Conservation (phyloP, 53 echinoderm and acorn worm genomes). For the Mesocentrotus franciscanus region DNA sequence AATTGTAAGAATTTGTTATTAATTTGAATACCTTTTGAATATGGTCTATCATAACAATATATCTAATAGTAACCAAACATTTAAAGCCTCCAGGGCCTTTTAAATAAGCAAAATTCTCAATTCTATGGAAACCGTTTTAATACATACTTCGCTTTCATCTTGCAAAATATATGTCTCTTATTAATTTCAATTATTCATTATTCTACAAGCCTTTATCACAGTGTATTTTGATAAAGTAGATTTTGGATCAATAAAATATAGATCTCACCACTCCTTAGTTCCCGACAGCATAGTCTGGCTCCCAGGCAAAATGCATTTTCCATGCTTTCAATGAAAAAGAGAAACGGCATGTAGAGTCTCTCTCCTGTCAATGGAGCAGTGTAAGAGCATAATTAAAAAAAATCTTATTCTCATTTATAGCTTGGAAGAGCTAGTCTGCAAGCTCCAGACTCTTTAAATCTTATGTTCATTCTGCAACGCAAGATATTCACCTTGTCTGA, state of each 20-base stretch:
- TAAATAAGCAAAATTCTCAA: background rate
- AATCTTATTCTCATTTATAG: no score
- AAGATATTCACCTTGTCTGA: background rate
- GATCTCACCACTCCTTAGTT: background rate
- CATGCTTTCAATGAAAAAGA: background rate
- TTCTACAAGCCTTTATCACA: background rate
- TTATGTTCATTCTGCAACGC: background rate
- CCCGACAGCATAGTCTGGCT: background rate
- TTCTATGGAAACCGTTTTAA: background rate
- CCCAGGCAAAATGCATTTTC: background rate
- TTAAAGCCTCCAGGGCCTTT: no score
- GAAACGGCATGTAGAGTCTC: background rate
- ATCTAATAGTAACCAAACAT: no score
- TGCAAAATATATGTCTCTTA: background rate
- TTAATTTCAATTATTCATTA: background rate
- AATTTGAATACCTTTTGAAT: no score
- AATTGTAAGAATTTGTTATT: no score
- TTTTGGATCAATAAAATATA: slow-evolving; percentile 23
- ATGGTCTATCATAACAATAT: no score
- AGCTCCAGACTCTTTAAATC: no score
- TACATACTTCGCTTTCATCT: background rate
- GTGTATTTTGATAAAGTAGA: background rate
- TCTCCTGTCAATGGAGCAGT: no score
- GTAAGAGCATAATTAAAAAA: no score
- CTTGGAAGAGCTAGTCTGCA: no score